Percentiles rank a stretch among this genome's conserved stretches.
Conservation (phyloP, 1,140 invertebrate genomes). For the Drosophila azteca region DNA sequence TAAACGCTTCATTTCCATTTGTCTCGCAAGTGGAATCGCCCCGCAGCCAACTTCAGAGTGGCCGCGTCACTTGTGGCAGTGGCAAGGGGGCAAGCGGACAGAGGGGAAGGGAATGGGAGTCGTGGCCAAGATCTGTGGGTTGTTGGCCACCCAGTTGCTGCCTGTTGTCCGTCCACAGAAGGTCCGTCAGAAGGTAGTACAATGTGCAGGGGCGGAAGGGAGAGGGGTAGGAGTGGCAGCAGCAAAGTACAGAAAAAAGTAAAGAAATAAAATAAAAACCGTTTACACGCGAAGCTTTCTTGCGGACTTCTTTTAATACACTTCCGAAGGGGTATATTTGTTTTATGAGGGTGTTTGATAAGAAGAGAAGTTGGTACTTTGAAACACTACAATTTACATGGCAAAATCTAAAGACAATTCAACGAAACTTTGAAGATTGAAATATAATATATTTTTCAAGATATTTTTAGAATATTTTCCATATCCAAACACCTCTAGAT, state of each 20-base stretch:
- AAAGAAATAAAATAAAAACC: conserved; percentile 65
- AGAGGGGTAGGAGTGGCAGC: too few relatives aligned
- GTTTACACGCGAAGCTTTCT: conserved; percentile 69
- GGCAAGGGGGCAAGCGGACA: not conserved
- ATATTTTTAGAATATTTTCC: too few relatives aligned
- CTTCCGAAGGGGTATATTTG: too few relatives aligned
- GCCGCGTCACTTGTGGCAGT: conserved; percentile 63
- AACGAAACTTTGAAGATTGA: too few relatives aligned
- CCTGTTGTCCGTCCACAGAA: conserved; percentile 58
- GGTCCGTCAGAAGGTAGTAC: conserved; percentile 43
- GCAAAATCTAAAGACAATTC: too few relatives aligned
- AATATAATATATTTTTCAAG: too few relatives aligned
- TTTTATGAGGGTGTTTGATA: too few relatives aligned
- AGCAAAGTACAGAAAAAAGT: conserved; percentile 5
- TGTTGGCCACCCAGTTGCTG: conserved; percentile 62
- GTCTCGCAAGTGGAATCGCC: conserved; percentile 73
- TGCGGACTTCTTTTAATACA: conserved; percentile 38
- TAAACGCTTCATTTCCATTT: conserved; percentile 83
- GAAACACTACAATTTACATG: too few relatives aligned
- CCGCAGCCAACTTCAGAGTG: conserved; percentile 62
- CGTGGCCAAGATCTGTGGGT: conserved; percentile 21
- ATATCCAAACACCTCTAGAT: too few relatives aligned
- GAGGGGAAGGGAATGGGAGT: not conserved
- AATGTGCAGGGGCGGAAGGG: conserved; percentile 16
- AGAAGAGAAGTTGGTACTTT: too few relatives aligned